Percentiles rank a stretch among this genome's conserved stretches.
Conservation (phyloP, 2,113 vertebrate genomes). For the Talpa occidentalis region DNA sequence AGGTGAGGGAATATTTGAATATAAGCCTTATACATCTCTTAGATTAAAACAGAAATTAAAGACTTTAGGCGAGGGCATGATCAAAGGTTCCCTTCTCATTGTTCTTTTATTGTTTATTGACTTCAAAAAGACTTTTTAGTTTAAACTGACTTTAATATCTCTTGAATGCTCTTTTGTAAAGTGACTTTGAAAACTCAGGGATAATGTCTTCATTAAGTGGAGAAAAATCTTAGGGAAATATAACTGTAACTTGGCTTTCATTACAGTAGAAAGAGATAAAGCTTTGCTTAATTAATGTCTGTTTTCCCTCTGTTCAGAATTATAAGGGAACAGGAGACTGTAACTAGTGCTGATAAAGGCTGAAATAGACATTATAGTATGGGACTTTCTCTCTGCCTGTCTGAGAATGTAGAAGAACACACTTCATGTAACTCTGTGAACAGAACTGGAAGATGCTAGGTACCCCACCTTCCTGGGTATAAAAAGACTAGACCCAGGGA, state of each 20-base stretch:
- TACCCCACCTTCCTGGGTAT: not conserved
- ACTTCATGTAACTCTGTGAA: not conserved
- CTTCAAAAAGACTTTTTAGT: constrained; percentile 92
- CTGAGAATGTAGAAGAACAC: not conserved
- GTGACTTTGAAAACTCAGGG: constrained; percentile 89
- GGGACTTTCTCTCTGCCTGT: no score
- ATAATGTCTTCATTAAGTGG: constrained; percentile 91
- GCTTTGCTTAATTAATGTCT: constrained; percentile 88
- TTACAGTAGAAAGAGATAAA: constrained; percentile 87
- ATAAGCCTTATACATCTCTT: constrained; percentile 83
- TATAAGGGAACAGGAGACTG: constrained; percentile 70
- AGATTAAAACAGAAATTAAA: constrained; percentile 92
- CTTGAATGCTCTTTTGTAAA: constrained; percentile 90
- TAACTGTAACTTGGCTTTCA: constrained; percentile 87
- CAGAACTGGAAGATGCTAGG: not conserved
- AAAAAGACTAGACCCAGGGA: not conserved
- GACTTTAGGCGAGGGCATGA: constrained; percentile 86
- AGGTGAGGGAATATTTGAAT: constrained; percentile 85
- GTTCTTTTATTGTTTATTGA: constrained; percentile 92
- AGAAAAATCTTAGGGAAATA: constrained; percentile 87
- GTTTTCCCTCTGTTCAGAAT: constrained; percentile 86
- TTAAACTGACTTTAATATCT: constrained; percentile 92
- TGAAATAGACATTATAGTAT: constrained; percentile 62
- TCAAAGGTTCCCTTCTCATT: constrained; percentile 90
- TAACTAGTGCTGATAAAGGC: constrained; percentile 86